Evolutionary conservation across 2,888 invertebrate genomes (phyloP), one percentile per base, ranked within the genome.

Genomic region (Cantharis flavilabris): DNA sequence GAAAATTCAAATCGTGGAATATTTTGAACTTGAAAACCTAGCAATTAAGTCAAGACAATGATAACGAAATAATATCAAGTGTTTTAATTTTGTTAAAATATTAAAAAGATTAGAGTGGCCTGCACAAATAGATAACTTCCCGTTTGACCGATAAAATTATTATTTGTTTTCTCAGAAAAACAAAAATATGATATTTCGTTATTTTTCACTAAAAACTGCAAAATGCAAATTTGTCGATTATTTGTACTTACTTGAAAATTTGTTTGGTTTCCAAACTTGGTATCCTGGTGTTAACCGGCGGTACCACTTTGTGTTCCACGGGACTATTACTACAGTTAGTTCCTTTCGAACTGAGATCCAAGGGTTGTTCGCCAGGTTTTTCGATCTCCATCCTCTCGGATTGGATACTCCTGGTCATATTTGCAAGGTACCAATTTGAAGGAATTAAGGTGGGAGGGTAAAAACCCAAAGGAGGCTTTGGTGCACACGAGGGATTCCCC

Each of bases 271-370:
- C 92, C 81, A 89, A 82, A 72, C 87, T 86, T 16, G 88, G 87
- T 81, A 88, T 82, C 82, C 89, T 85, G 73, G 87, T 85, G 77
- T 86, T 86, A n/a, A 49, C 49, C 49, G 49, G 49, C 72, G 83
- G 80, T 69, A 86, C 84, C 75, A 88, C 84, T 79, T 87, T 86
- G 81, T 84, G 86, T 73, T 82, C 82, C 69, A 78, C 79, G 78
- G 79, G 81, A 75, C 81, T 81, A 72, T 79, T 81, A 77, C 83
- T 85, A 86, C 88, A 81, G 91, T 91, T 81, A 91, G 92, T 85
- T 91, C 94, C 91, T 92, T 92, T 96, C 86, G 95, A 94, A 90
- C 96, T 96, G 86, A 96, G 93, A 90, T 96, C 96, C 85, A 96
- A 91, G 18, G 96, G 96, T 89, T 95, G 95, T 86, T 95, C 95